Evolutionary conservation across 2,113 vertebrate species (phyloP).

Genomic region (Ardeotis arabs): DNA sequence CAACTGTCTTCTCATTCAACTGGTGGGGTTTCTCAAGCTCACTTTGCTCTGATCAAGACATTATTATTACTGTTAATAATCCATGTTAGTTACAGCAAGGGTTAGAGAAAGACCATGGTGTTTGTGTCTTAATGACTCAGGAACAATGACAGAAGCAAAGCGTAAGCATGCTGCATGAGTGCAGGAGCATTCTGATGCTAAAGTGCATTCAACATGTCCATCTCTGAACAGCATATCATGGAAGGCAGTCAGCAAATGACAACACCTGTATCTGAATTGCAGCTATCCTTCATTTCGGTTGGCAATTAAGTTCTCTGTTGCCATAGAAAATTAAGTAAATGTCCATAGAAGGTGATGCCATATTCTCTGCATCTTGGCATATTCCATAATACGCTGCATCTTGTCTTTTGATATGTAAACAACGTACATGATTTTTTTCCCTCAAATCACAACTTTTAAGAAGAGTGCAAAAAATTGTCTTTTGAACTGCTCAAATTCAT

Average conservation of each 20-base stretch:
- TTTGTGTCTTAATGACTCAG: conserved; percentile 11
- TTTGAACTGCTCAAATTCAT: conserved; percentile 45
- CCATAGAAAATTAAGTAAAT: conserved; percentile 29
- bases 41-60: conserved; percentile 65
- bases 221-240: conserved; percentile 47
- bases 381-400: conserved; percentile 58
- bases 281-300: conserved; percentile 23
- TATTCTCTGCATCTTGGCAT: conserved; percentile 29
- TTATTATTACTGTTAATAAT: conserved; percentile 15
- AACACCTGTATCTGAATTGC: conserved; percentile 12
- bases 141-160: conserved; percentile 27
- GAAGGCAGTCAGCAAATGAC: conserved; percentile 49
- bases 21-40: conserved; percentile 58
- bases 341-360: conserved; percentile 47
- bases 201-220: background rate
- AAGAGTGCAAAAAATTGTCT: conserved; percentile 12
- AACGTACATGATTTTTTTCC: conserved; percentile 37
- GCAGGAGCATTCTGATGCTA: conserved; percentile 8
- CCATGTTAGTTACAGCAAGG: conserved; percentile 58
- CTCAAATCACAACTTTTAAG: conserved; percentile 47
- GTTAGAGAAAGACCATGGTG: conserved; percentile 12
- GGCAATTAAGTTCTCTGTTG: conserved; percentile 54
- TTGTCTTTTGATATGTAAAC: conserved; percentile 69
- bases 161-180: conserved; percentile 25
- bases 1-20: background rate